Conservation (phyloP, 2,797 vertebrate genomes). For the Diglossa cyanea region DNA sequence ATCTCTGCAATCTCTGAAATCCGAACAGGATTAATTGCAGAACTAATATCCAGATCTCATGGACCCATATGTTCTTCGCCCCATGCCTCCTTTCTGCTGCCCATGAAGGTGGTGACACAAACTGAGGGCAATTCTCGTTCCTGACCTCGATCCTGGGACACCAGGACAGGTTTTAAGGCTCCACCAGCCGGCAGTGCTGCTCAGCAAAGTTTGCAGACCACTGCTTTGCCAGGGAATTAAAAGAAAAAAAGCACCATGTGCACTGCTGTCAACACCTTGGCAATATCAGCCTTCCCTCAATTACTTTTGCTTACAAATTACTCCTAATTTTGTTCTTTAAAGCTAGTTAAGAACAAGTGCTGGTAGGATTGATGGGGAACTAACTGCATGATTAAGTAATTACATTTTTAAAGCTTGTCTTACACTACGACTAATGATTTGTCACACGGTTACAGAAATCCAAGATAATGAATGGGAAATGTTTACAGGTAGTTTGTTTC, state of each 20-base stretch:
- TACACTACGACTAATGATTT: conserved; percentile 75
- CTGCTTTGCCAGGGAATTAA: conserved; percentile 11
- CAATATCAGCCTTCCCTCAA: conserved; percentile 77
- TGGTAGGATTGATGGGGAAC: conserved; percentile 78
- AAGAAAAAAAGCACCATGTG: conserved; percentile 64
- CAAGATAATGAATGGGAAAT: conserved; percentile 78
- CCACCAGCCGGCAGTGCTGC: neutral
- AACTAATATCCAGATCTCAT: neutral
- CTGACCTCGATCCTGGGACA: neutral
- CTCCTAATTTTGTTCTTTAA: conserved; percentile 81
- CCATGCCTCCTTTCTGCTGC: fast-evolving
- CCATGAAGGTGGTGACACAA: too few relatives aligned
- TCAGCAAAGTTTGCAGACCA: neutral
- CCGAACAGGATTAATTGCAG: neutral
- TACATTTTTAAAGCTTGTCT: conserved; percentile 80
- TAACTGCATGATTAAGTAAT: conserved; percentile 83
- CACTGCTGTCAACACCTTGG: conserved; percentile 77
- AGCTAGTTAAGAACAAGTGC: conserved; percentile 81
- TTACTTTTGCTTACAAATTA: conserved; percentile 84
- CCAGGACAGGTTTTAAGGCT: fast-evolving
- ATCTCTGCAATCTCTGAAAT: neutral
- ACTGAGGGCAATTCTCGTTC: neutral
- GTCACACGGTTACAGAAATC: conserved; percentile 71
- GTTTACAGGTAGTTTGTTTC: conserved; percentile 69
- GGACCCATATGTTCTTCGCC: neutral